Evolutionary conservation across 1,140 invertebrate species (phyloP), one percentile per base, ranked within the genome.

Genomic region (Ruditapes philippinarum): DNA sequence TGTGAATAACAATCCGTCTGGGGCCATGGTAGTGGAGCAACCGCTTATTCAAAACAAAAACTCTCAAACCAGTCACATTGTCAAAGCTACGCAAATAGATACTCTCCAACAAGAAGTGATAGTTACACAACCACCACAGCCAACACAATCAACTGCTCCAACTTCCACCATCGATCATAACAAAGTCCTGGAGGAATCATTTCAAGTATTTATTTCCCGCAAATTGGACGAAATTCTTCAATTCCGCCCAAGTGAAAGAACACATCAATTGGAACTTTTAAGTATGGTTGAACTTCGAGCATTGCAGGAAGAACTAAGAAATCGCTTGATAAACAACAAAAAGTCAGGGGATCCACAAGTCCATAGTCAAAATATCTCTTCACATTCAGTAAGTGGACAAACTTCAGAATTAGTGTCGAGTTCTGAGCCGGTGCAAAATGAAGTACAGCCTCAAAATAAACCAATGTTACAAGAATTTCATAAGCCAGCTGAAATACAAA

Each of bases 251-350:
- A 57, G 38, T 33, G n/a, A 54, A 78, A 38, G 85, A 68, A 80
- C 70, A 33, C 31, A 54, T 36, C 54, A 65, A 1, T 62, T 88
- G 9, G 85, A 88, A 51, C 54, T 25, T 36, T 54, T 88, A 0
- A 88, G 85, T 42, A 42, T 88, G 19, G 36, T 28, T 7, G 57
- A 88, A 54, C 76, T 88, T 0, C 22, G 70, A 17, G 74, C 76
- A 2, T 36, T 88, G 28, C 85, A 88, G 70, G n/a, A 17, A 49
- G 85, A 88, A 54, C 62, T 88, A 19, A 40, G 73, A 19, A 86
- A 78, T 42, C 84, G 84, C 40, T 42, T 86, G 1, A 11, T 84
- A 4, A 65, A 25, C 9, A 25, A 74, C 25, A 79, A 57, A 17
- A 9, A 19, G 33, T 38, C 36, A 11, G 7, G 1, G 9, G 9